phyloP scores from a whole-genome alignment of 2,888 invertebrate genomes.

The Meganola albula region DNA sequence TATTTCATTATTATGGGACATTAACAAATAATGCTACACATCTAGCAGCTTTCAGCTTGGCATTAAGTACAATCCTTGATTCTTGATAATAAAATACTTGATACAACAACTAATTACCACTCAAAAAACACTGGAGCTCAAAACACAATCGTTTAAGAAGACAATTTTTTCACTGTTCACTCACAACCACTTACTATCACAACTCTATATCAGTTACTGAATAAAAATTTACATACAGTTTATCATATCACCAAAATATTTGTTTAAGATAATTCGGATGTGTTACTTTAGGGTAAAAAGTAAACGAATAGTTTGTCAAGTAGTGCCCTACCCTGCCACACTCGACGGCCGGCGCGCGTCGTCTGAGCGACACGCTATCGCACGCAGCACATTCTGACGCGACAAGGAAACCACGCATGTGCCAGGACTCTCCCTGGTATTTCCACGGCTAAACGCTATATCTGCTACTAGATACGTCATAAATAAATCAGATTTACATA shows the following conservation, averaged over 20 bases:
- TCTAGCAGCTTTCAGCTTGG: slow-evolving; percentile 36
- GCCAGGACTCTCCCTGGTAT: slow-evolving; percentile 57
- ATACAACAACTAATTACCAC: slow-evolving; percentile 47
- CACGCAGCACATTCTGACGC: slow-evolving; percentile 35
- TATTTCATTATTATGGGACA: too few species aligned
- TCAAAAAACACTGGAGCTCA: slow-evolving; percentile 40
- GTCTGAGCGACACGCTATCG: slow-evolving; percentile 47
- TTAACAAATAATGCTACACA: background rate
- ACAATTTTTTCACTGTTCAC: slow-evolving; percentile 19
- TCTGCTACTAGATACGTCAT: too few species aligned
- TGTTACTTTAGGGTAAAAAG: slow-evolving; percentile 19
- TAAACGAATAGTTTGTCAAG: slow-evolving; percentile 21
- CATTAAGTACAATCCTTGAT: slow-evolving; percentile 51
- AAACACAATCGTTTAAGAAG: slow-evolving; percentile 29
- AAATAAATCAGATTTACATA: too few species aligned
- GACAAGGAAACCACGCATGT: slow-evolving; percentile 65
- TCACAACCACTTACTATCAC: slow-evolving; percentile 4
- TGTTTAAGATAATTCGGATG: slow-evolving; percentile 14
- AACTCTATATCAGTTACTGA: slow-evolving; percentile 1
- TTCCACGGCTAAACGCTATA: slow-evolving; percentile 46
- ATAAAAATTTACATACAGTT: background rate
- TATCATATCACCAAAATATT: slow-evolving; percentile 9
- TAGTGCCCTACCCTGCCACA: slow-evolving; percentile 58
- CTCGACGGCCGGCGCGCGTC: slow-evolving; percentile 52
- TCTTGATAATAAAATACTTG: slow-evolving; percentile 34